Evolutionary conservation across 1,140 invertebrate species (phyloP).

Genomic region (Drosophila neocordata): DNA sequence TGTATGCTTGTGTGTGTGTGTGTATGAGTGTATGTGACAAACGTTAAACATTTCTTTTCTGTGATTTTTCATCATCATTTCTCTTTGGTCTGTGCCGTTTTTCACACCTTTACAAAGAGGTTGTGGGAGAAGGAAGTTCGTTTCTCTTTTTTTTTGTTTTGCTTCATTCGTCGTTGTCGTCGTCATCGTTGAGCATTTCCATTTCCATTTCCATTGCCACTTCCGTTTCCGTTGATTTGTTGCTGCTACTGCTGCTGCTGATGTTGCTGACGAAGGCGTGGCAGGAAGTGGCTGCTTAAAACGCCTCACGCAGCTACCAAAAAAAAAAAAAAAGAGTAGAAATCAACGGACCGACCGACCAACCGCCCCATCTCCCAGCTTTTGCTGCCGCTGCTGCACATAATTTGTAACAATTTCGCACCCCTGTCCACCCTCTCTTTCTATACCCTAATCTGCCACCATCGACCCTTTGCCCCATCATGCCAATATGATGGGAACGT

Average conservation of each 20-base stretch:
- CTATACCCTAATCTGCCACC: too few species aligned
- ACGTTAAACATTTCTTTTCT: conserved; percentile 53
- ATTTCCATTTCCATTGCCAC: conserved; percentile 80
- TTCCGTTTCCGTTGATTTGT: conserved; percentile 79
- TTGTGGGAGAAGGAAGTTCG: not conserved
- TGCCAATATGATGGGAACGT: conserved; percentile 27
- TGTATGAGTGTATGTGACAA: conserved; percentile 38
- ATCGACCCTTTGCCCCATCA: conserved; percentile 11
- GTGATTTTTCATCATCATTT: conserved; percentile 72
- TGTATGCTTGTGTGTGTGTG: conserved; percentile 23
- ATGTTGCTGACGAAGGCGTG: conserved; percentile 30
- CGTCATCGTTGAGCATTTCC: conserved; percentile 64
- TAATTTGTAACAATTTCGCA: conserved; percentile 78
- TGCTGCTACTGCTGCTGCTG: conserved; percentile 34
- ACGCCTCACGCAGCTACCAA: conserved; percentile 52
- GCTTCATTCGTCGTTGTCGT: conserved; percentile 60
- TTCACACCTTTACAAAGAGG: conserved; percentile 42
- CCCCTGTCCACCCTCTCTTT: not conserved
- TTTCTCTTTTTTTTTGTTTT: conserved; percentile 52
- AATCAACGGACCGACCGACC: not conserved
- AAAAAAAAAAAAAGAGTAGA: not conserved
- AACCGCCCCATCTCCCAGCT: too few species aligned
- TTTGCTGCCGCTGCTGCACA: conserved; percentile 63
- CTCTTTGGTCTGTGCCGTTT: conserved; percentile 36
- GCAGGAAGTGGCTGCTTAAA: conserved; percentile 78